Percentiles rank a stretch among this genome's conserved stretches.
Conservation (phyloP, 2,888 invertebrate genomes). For the Dynastes tityus region DNA sequence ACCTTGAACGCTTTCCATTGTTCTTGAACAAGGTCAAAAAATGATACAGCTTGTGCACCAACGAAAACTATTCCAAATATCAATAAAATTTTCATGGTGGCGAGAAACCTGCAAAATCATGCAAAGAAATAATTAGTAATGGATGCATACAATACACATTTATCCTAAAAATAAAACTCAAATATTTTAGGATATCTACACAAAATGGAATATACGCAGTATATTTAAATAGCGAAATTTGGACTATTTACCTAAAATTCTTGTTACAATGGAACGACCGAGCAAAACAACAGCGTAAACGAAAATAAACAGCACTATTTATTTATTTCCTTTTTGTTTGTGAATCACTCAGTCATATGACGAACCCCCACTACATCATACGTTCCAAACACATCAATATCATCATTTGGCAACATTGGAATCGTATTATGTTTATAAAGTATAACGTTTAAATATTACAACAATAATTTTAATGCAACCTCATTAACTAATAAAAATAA, state of each 20-base stretch:
- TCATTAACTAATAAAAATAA: too few species aligned
- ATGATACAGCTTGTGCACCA: slow-evolving; percentile 73
- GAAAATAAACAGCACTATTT: slow-evolving; percentile 34
- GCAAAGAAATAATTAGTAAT: not conserved
- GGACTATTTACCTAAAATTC: not conserved
- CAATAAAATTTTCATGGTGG: slow-evolving; percentile 69
- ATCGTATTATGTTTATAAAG: not conserved
- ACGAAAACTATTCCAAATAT: slow-evolving; percentile 66
- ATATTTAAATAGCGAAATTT: not conserved
- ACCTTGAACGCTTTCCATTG: slow-evolving; percentile 70
- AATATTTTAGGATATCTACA: not conserved
- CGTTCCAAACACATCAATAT: not conserved
- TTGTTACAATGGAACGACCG: not conserved
- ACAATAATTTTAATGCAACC: not conserved
- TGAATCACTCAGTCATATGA: slow-evolving; percentile 44
- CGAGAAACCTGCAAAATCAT: slow-evolving; percentile 44
- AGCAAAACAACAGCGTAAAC: not conserved
- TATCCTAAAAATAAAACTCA: too few species aligned
- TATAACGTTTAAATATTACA: slow-evolving; percentile 1
- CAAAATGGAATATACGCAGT: not conserved
- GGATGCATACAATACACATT: not conserved
- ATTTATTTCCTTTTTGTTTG: slow-evolving; percentile 28
- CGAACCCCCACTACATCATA: slow-evolving; percentile 15
- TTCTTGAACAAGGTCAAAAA: slow-evolving; percentile 78
- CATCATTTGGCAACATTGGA: slow-evolving; percentile 39